Evolutionary conservation across 2,113 vertebrate genomes (phyloP).

Genomic region (Arizona elegans): DNA sequence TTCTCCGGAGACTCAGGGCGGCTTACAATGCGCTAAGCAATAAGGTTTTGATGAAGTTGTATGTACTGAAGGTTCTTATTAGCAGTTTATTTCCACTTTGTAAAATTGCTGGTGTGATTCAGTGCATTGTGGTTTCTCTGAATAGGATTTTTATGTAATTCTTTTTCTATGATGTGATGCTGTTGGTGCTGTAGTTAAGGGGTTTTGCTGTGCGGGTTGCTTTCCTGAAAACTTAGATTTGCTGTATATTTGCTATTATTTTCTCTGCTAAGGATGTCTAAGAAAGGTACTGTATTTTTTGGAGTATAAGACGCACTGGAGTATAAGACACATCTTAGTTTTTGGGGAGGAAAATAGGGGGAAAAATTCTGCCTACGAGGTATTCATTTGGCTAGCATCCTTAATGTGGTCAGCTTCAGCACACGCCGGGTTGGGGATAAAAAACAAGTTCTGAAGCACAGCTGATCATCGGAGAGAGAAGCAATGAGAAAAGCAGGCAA

Average conservation of each 20-base stretch:
- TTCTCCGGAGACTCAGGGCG: too few species aligned
- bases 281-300: not conserved
- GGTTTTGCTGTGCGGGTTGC: not conserved
- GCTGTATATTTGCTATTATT: not conserved
- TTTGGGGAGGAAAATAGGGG: too few species aligned
- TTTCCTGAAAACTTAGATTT: not conserved
- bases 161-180: not conserved
- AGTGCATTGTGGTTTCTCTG: not conserved
- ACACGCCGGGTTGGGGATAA: too few species aligned
- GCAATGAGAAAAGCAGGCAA: too few species aligned
- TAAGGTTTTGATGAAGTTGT: not conserved
- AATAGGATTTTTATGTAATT: not conserved
- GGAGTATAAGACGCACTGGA: too few species aligned
- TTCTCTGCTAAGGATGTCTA: not conserved
- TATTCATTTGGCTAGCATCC: too few species aligned
- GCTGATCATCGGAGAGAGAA: too few species aligned
- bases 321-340: too few species aligned
- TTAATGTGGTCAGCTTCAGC: too few species aligned
- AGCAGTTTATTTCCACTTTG: not conserved
- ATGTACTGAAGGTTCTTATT: not conserved
- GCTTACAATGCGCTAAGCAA: too few species aligned
- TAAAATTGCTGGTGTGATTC: not conserved
- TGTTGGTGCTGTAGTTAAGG: not conserved
- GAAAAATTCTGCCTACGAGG: too few species aligned
- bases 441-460: too few species aligned